Conservation (phyloP, 2,113 vertebrate species). For the Leiothrix lutea region DNA sequence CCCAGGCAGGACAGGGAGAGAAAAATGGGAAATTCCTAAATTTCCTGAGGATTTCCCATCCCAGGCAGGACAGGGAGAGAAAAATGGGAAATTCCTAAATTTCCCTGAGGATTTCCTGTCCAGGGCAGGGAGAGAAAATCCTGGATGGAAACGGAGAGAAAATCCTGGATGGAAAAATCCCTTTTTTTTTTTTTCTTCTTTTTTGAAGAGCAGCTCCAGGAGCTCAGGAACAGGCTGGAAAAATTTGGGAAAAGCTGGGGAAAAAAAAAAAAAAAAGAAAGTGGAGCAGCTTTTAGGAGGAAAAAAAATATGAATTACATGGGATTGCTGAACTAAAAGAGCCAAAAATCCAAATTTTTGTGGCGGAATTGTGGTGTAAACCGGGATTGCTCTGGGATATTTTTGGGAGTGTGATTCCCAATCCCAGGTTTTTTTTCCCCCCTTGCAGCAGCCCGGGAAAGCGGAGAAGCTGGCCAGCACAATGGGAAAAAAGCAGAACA, state of each 20-base stretch:
- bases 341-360: accelerated
- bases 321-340: neutral
- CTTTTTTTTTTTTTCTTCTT: neutral
- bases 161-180: neutral
- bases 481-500: slow-evolving; percentile 90
- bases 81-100: neutral
- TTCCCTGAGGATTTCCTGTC: too few relatives aligned
- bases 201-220: neutral
- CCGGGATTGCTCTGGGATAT: accelerated
- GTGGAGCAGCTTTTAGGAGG: neutral
- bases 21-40: neutral
- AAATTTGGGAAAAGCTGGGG: neutral
- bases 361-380: accelerated
- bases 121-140: neutral
- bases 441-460: slow-evolving; percentile 56
- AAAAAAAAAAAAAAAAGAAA: too few relatives aligned
- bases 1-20: neutral
- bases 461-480: slow-evolving; percentile 84
- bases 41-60: neutral
- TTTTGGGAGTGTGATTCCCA: too few relatives aligned
- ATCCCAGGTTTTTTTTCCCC: neutral
- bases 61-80: neutral
- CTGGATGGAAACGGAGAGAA: neutral
- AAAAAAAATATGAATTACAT: too few relatives aligned
- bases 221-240: neutral